Conservation (phyloP, 2,113 vertebrate genomes). For the Anarhynchus alexandrinus region DNA sequence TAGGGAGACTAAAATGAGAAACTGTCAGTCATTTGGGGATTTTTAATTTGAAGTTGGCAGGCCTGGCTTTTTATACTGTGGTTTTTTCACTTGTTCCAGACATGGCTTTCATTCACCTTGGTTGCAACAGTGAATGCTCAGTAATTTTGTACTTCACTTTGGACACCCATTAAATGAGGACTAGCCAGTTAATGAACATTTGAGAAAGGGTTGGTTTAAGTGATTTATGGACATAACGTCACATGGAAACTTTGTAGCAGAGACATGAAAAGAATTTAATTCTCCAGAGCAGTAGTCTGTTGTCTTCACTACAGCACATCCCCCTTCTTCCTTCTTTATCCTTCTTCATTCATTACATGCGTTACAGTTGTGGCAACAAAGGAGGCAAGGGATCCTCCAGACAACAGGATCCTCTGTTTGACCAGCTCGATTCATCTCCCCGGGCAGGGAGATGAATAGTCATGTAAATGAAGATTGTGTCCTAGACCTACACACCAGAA, state of each 20-base stretch:
- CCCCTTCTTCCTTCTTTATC: neutral
- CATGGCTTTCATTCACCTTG: neutral
- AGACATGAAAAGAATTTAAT: neutral
- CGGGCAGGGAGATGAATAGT: neutral
- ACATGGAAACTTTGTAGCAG: neutral
- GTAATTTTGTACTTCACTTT: neutral
- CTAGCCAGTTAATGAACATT: neutral
- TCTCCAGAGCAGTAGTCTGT: neutral
- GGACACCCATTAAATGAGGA: neutral
- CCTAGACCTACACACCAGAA: neutral
- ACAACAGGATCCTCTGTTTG: neutral
- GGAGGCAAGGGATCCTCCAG: neutral
- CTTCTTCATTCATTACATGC: neutral
- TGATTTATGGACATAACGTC: neutral
- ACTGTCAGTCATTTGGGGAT: neutral
- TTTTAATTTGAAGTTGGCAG: neutral
- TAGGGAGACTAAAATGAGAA: neutral
- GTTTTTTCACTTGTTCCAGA: neutral
- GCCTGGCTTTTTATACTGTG: neutral
- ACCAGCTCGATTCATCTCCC: neutral
- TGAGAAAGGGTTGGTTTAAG: neutral
- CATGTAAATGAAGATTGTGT: neutral
- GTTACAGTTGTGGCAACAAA: neutral
- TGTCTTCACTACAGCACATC: slow-evolving; percentile 14
- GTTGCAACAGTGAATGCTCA: neutral